Conservation (phyloP, 2,113 vertebrate genomes). For the Periophthalmus modestus region DNA sequence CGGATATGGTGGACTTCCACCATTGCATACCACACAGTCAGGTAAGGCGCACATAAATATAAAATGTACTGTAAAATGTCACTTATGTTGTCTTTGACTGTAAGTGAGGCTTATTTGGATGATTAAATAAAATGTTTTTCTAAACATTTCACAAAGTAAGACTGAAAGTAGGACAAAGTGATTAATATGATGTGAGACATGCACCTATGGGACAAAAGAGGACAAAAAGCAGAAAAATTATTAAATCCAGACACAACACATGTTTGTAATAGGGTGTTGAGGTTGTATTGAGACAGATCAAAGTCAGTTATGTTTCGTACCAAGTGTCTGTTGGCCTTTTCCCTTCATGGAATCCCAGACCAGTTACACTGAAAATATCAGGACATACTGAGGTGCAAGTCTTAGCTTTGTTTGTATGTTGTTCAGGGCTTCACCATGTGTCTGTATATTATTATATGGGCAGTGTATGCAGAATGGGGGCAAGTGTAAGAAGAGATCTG, state of each 20-base stretch:
- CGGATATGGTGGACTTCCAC: constrained; percentile 73
- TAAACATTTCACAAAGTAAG: neutral
- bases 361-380: too few species aligned
- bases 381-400: too few species aligned
- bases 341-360: too few species aligned
- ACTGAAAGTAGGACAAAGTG: neutral
- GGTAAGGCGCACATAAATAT: constrained; percentile 55
- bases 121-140: neutral
- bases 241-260: neutral
- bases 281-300: neutral
- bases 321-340: too few species aligned
- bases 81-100: too few species aligned
- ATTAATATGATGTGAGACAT: neutral
- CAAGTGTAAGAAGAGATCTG: neutral
- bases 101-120: too few species aligned
- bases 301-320: too few species aligned
- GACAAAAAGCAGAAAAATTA: neutral
- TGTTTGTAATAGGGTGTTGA: neutral
- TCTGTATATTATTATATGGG: neutral
- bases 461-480: neutral
- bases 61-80: too few species aligned
- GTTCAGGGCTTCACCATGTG: neutral
- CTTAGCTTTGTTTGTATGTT: neutral
- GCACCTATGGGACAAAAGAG: neutral
- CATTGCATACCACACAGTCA: constrained; percentile 71